Conservation (phyloP, 2,113 vertebrate species). For the Vireo altiloquus region DNA sequence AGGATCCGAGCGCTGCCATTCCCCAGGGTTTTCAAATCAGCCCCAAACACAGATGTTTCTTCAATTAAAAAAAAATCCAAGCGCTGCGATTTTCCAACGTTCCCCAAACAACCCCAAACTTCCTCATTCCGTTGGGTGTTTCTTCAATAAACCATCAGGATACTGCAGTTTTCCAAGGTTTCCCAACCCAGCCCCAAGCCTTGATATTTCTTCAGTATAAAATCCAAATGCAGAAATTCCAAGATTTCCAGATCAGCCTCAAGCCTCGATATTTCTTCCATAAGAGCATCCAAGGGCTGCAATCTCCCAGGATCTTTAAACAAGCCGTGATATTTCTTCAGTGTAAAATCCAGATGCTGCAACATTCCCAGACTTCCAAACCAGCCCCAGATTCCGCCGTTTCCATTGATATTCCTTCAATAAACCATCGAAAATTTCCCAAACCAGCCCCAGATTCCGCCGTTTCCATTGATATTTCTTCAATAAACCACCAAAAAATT, state of each 20-base stretch:
- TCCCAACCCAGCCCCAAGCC: not conserved
- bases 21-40: not conserved
- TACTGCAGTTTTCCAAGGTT: not conserved
- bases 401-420: not conserved
- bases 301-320: no score
- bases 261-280: not conserved
- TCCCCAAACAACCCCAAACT: no score
- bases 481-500: not conserved
- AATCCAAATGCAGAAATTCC: not conserved
- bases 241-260: not conserved
- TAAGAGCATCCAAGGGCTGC: no score
- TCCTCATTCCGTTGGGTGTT: rapidly evolving
- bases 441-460: no score
- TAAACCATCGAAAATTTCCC: no score
- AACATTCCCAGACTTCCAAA: not conserved
- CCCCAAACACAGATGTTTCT: not conserved
- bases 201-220: not conserved
- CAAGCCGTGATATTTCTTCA: not conserved
- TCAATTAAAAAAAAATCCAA: not conserved
- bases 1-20: not conserved
- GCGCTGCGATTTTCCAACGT: rapidly evolving
- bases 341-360: not conserved
- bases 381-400: not conserved
- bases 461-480: not conserved
- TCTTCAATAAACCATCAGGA: not conserved